Conservation (phyloP, 2,888 invertebrate genomes). For the Serrognathus titanus region DNA sequence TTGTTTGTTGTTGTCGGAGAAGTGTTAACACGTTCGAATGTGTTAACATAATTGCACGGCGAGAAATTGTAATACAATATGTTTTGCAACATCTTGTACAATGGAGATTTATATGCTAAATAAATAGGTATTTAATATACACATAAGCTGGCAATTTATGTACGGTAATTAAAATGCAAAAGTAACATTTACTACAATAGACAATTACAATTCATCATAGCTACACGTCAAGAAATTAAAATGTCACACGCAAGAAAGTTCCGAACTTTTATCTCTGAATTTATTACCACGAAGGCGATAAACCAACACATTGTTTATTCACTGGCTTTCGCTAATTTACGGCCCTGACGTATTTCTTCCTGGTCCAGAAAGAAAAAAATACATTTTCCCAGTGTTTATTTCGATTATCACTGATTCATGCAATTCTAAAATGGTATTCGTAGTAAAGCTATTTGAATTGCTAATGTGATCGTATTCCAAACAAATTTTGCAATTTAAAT, state of each 20-base stretch:
- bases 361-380: too few relatives aligned
- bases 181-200: slow-evolving; percentile 7
- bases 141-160: slow-evolving; percentile 8
- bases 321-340: too few relatives aligned
- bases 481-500: too few relatives aligned
- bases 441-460: too few relatives aligned
- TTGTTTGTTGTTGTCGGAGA: slow-evolving; percentile 20
- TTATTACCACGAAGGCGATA: too few relatives aligned
- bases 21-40: slow-evolving; percentile 23
- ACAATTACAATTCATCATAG: neutral
- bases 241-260: neutral
- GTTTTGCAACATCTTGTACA: slow-evolving; percentile 17
- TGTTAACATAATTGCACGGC: slow-evolving; percentile 22
- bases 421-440: too few relatives aligned
- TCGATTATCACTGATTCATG: too few relatives aligned
- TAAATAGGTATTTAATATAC: neutral
- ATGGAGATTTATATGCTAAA: slow-evolving; percentile 2
- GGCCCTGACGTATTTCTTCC: too few relatives aligned
- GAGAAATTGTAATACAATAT: slow-evolving; percentile 23
- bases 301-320: too few relatives aligned
- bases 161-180: slow-evolving; percentile 8
- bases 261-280: too few relatives aligned
- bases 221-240: neutral
- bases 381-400: too few relatives aligned
- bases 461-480: too few relatives aligned